Evolutionary conservation across 2,113 vertebrate genomes (phyloP), one percentile per base, ranked within the genome.

Genomic region (Tragulus kanchil): DNA sequence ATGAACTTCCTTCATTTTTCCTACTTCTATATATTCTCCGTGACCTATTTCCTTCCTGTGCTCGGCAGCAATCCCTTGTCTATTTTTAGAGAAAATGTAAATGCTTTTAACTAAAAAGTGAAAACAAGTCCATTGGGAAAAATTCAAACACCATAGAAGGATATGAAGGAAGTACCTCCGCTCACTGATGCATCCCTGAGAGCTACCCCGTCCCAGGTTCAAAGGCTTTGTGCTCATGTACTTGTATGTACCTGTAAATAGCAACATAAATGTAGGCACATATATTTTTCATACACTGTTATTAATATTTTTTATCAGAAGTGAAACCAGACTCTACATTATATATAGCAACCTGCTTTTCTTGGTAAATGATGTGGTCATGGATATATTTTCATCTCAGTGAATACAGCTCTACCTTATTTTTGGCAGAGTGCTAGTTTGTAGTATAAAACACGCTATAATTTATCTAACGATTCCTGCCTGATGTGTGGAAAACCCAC

Each of bases 41-140:
- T 48, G 85, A 69, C 82, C 14, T 45, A 26, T n/a, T 94, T 90
- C 89, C 85, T 94, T 52, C 54, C 89, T 89, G 28, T 64, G 48
- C 52, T 86, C 13, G 52, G 75, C 36, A 36, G 10, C 3, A 65
- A 61, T 58, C 25, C 59, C 67, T 64, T 85, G 56, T 89, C 58
- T 23, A 25, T 21, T 69, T 87, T 85, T 48, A 16, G 36, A 90
- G 25, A 86, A 85, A 85, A 67, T 85, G 31, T 50, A 77, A 96
- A 82, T 62, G 73, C 15, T 85, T 92, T 93, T 50, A n/a, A 69
- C 77, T 77, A 31, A 19, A 93, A 86, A 67, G 45, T 81, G 7
- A 59, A 86, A 82, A 67, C 15, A n/a, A 36, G 50, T 1, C 65
- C n/a, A 62, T 2, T 6, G 31, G 28, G 87, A 61, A 77, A 83